Conservation (phyloP, 2,888 invertebrate genomes). For the Acronicta aceris region DNA sequence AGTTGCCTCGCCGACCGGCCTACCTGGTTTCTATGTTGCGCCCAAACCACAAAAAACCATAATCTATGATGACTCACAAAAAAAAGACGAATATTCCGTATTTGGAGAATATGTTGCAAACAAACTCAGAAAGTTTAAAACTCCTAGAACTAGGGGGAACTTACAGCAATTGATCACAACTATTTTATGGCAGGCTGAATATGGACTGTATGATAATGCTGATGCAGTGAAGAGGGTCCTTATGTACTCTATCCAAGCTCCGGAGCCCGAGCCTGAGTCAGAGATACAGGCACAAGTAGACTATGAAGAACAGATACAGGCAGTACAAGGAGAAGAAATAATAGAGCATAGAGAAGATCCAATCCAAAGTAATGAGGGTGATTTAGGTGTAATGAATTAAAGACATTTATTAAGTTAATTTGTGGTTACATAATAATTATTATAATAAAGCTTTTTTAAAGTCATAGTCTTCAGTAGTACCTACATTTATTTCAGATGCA, state of each 20-base stretch:
- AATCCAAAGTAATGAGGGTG: slow-evolving; percentile 54
- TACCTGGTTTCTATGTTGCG: slow-evolving; percentile 62
- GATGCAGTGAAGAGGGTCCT: slow-evolving; percentile 79
- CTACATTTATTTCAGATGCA: slow-evolving; percentile 7
- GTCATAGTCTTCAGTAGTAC: slow-evolving; percentile 2
- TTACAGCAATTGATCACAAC: slow-evolving; percentile 84
- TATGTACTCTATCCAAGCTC: slow-evolving; percentile 69
- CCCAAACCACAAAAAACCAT: slow-evolving; percentile 60
- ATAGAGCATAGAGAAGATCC: slow-evolving; percentile 47
- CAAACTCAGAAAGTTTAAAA: slow-evolving; percentile 78
- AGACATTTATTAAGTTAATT: slow-evolving; percentile 19
- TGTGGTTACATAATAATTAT: slow-evolving; percentile 23
- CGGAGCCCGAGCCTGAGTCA: slow-evolving; percentile 47
- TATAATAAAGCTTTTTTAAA: slow-evolving; percentile 26
- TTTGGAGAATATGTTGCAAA: slow-evolving; percentile 85
- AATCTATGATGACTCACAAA: slow-evolving; percentile 60
- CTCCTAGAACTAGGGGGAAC: slow-evolving; percentile 75
- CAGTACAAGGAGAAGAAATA: slow-evolving; percentile 53
- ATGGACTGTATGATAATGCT: slow-evolving; percentile 80
- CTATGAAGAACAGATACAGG: slow-evolving; percentile 46
- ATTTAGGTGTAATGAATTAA: slow-evolving; percentile 42
- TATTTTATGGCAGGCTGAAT: slow-evolving; percentile 84
- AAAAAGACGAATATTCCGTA: slow-evolving; percentile 78
- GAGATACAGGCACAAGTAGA: slow-evolving; percentile 23
- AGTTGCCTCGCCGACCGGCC: slow-evolving; percentile 69